These are phyloP conservation scores for Sebastes ruberrimus DNA, from an alignment of 2,797 vertebrate species.

Conservation along the genomic window DNA sequence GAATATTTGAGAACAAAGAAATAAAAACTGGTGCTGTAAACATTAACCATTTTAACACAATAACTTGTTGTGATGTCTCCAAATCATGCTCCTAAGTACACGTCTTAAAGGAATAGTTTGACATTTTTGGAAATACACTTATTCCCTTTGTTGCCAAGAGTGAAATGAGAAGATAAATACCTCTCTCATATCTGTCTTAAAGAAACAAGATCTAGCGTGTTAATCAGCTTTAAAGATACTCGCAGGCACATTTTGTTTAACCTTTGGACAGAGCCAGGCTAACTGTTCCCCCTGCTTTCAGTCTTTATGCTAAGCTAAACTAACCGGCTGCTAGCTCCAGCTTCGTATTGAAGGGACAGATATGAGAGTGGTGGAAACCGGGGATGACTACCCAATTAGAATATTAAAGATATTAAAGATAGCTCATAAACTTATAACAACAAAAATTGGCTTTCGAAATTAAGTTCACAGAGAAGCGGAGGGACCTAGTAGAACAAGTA, in stretches of 20 bases:
- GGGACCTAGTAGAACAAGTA: too few relatives aligned
- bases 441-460: too few relatives aligned
- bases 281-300: background rate
- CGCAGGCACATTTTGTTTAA: background rate
- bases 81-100: background rate
- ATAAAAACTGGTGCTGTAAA: background rate
- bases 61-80: background rate
- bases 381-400: too few relatives aligned
- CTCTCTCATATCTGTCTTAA: background rate
- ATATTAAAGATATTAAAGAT: too few relatives aligned
- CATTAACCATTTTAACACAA: background rate
- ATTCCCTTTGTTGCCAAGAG: background rate
- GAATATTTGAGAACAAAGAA: background rate
- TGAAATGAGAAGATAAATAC: background rate
- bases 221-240: background rate
- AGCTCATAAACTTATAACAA: too few relatives aligned
- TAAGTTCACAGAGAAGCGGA: too few relatives aligned
- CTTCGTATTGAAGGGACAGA: background rate
- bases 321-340: too few relatives aligned
- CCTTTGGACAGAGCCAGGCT: background rate
- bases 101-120: background rate
- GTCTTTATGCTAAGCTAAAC: background rate
- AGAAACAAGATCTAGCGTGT: background rate
- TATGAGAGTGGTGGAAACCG: background rate
- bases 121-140: background rate